These are phyloP conservation scores for Ispidina lecontei DNA, from an alignment of 2,797 vertebrate genomes.

Conservation along the genomic window DNA sequence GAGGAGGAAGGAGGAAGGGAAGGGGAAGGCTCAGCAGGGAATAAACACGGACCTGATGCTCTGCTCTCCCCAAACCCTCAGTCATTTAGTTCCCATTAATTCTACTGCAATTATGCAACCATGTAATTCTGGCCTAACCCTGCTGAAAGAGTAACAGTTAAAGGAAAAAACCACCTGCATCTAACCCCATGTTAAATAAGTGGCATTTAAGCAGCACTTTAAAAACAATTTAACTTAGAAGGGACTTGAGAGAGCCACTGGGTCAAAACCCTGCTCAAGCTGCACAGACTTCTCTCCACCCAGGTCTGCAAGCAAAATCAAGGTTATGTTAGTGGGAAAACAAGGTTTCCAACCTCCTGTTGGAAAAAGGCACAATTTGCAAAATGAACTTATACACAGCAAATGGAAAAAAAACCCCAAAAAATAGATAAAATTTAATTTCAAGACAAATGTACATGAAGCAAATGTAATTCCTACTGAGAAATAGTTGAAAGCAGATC, in stretches of 20 bases:
- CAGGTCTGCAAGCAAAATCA: background rate
- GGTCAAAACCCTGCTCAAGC: background rate
- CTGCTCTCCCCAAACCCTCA: background rate
- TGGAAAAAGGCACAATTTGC: background rate
- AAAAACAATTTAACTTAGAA: background rate
- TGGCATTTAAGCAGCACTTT: background rate
- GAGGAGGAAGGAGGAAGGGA: no score
- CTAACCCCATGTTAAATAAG: background rate
- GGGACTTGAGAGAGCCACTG: accelerated
- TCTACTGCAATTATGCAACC: background rate
- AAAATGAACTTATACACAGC: background rate
- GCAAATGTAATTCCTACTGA: background rate
- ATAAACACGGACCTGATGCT: no score
- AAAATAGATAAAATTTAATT: background rate
- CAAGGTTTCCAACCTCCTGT: no score
- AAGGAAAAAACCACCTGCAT: background rate
- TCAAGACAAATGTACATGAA: background rate
- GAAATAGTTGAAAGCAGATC: background rate
- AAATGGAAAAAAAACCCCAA: background rate
- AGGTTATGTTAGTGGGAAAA: background rate
- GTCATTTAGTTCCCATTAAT: background rate
- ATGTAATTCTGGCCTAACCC: background rate
- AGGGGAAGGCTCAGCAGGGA: no score
- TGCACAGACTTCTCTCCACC: background rate
- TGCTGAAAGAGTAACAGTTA: background rate